Evolutionary conservation across 1,140 invertebrate species (phyloP).

Genomic region (Eufriesea mexicana): DNA sequence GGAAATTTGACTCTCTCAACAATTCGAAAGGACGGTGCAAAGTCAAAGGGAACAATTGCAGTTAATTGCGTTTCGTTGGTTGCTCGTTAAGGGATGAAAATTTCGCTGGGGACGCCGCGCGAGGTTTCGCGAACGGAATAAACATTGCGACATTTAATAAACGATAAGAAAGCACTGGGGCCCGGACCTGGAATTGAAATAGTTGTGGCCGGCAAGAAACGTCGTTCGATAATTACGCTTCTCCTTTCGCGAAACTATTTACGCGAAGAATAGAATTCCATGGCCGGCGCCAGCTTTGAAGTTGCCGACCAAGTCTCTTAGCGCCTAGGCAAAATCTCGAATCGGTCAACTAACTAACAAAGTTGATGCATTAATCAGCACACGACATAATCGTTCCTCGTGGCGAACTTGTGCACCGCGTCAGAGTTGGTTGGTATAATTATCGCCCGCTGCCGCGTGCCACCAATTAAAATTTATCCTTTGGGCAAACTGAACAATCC

Average conservation of each 20-base stretch:
- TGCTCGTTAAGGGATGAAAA: neutral
- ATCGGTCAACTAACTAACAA: slow-evolving; percentile 42
- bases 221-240: slow-evolving; percentile 19
- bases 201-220: neutral
- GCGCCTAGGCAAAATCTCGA: slow-evolving; percentile 15
- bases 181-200: neutral
- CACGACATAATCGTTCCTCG: slow-evolving; percentile 26
- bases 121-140: neutral
- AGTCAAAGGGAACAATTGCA: neutral
- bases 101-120: neutral
- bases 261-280: slow-evolving; percentile 33
- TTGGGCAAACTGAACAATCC: neutral
- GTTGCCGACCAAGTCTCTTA: slow-evolving; percentile 3
- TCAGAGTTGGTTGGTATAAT: neutral
- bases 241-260: slow-evolving; percentile 24
- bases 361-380: slow-evolving; percentile 46
- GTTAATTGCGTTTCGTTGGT: neutral
- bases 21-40: neutral
- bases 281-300: neutral
- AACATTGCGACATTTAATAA: neutral
- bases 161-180: neutral
- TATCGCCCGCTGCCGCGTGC: neutral
- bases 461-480: slow-evolving; percentile 26
- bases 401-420: neutral
- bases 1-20: neutral